Percentiles rank a stretch among this genome's conserved stretches.
These are phyloP conservation scores for Odocoileus hemionus DNA, from an alignment of 2,113 vertebrate species.

Conservation along the genomic window DNA sequence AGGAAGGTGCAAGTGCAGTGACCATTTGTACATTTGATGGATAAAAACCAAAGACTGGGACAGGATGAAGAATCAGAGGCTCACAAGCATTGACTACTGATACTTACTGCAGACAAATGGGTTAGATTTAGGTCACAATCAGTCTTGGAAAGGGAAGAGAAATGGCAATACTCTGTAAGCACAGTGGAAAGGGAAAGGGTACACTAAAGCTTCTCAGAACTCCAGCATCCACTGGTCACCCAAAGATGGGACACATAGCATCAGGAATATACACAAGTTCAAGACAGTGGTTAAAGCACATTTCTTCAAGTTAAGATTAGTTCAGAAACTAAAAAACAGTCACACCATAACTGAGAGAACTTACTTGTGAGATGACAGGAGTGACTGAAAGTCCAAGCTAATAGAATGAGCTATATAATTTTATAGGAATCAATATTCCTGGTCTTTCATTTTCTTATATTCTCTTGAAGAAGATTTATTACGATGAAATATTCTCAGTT, in stretches of 20 bases:
- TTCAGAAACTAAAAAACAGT: not conserved
- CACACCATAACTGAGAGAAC: not conserved
- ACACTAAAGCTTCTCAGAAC: not conserved
- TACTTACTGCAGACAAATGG: not conserved
- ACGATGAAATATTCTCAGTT: conserved; percentile 10
- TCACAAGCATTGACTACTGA: not conserved
- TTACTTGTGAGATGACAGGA: not conserved
- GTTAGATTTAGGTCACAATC: not conserved
- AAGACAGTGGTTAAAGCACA: not conserved
- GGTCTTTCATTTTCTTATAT: not conserved
- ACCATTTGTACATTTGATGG: not conserved
- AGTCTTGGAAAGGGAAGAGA: not conserved
- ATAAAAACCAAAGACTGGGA: not conserved
- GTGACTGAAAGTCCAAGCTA: not conserved
- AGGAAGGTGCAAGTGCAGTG: not conserved
- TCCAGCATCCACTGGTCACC: not conserved
- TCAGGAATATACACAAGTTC: not conserved
- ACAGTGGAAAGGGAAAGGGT: not conserved
- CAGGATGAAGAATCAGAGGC: not conserved
- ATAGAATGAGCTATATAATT: not conserved
- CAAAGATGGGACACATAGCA: not conserved
- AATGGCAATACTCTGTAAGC: not conserved
- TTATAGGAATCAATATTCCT: not conserved
- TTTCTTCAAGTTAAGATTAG: not conserved
- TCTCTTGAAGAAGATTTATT: not conserved